Conservation (phyloP, 1,140 invertebrate genomes). For the Pygmarrhopalites habei region DNA sequence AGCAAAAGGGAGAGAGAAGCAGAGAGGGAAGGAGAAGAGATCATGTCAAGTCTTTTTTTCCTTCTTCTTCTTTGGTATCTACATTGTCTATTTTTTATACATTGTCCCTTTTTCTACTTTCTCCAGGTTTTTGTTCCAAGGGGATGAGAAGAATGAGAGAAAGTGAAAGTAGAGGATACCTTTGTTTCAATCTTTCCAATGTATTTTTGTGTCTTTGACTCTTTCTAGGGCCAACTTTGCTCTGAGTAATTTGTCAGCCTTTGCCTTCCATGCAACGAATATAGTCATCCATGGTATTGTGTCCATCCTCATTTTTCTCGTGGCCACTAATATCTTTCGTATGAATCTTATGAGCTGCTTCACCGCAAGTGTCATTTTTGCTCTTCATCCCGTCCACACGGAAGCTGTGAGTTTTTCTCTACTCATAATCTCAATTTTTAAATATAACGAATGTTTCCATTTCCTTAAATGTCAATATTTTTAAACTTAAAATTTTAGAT, state of each 20-base stretch:
- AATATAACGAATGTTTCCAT: too few species aligned
- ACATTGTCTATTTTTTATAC: too few species aligned
- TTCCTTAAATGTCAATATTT: conserved; percentile 28
- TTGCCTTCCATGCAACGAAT: conserved; percentile 67
- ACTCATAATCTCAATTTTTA: neutral
- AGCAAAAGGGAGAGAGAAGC: too few species aligned
- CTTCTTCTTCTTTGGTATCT: too few species aligned
- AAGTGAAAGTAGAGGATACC: too few species aligned
- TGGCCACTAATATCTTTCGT: conserved; percentile 57
- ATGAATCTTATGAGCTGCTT: conserved; percentile 58
- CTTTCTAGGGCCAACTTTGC: conserved; percentile 63
- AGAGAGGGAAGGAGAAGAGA: too few species aligned
- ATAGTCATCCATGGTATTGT: conserved; percentile 52
- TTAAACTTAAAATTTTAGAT: conserved; percentile 52
- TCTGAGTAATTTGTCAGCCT: conserved; percentile 43
- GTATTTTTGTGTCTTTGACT: conserved; percentile 18
- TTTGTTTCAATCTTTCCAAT: too few species aligned
- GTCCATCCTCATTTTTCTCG: conserved; percentile 60
- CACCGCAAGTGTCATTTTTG: conserved; percentile 66
- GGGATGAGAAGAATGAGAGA: too few species aligned
- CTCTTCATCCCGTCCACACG: conserved; percentile 81
- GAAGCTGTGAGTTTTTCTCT: conserved; percentile 62
- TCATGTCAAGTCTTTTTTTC: too few species aligned
- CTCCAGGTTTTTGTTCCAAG: too few species aligned
- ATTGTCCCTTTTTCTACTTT: too few species aligned